Base-by-base conservation (phyloP, 2,888 invertebrate species). In the Agrotis segetum region DNA sequence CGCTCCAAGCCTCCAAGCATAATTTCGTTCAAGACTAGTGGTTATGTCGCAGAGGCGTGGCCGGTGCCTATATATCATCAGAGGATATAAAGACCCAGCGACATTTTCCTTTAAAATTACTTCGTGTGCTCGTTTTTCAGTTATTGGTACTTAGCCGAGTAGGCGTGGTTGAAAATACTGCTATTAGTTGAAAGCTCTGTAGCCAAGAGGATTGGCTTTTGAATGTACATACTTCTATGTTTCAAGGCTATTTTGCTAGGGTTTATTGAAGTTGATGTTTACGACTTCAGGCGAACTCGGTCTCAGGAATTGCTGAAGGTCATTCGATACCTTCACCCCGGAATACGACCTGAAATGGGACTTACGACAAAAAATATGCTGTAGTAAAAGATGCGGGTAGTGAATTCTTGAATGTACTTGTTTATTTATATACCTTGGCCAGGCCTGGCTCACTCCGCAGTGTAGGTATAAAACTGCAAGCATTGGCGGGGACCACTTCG, bases 21-120 rank as follows among this genome's bases (percentile, higher is more conserved):
- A 65, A 83, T 80, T 71, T 71, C 49, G 53, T 59, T 49, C 65
- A 49, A 58, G 59, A 83, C 71, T 64, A 67, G 72, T 86, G 74
- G 80, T 86, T 84, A 86, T 67, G 65, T 56, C 34, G 49, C 44
- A 49, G 52, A 60, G 85, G 85, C 75, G 86, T 78, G 71, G 55
- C 53, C n/a, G 34, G 63, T 46, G 56, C 52, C 67, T 71, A 81
- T 86, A 76, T 61, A 81, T 85, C 77, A 82, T 73, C 74, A 60
- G 47, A 11, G 14, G 66, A 66, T 67, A 59, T 72, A 46, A 65
- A 74, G 64, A 58, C 64, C 16, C 49, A 34, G 74, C 60, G 83
- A 86, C 85, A 72, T 75, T 82, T 78, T 75, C 63, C 63, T 65
- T 82, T 60, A 69, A 76, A 78, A 60, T 70, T 52, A 56, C 64